Evolutionary conservation across 2,888 invertebrate species (phyloP), one percentile per base, ranked within the genome.

Genomic region (Galerucella nymphaeae): DNA sequence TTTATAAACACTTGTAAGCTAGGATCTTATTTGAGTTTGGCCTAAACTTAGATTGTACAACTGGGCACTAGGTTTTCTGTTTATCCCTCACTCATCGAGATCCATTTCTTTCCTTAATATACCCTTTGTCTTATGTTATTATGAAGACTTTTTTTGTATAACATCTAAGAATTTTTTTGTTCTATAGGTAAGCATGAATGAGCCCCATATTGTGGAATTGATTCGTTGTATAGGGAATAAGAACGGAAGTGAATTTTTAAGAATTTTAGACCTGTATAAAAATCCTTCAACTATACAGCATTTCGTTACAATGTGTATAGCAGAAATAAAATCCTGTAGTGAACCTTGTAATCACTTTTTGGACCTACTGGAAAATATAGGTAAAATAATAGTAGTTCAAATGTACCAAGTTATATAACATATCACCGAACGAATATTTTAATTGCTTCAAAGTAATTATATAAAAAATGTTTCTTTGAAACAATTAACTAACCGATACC

Each of bases 231-330:
- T 81, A 14, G 74, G 66, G 41, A 66, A 57, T 1, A 64, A 58
- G 10, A 71, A 80, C 20, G 79, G 75, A 0, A 20, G 23, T 0
- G 65, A 42, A 9, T 80, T 81, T 64, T 66, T 78, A 14, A 61
- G 62, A n/a, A 30, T 82, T 10, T 57, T 80, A 9, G 48, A 77
- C 10, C 70, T 74, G n/a, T 80, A 81, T 66, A 76, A 70, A 13
- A 59, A 63, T 14, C 76, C 77, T 2, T 30, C 66, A 10, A 79
- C 80, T 3, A 67, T 82, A 0, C 75, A 78, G 61, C 79, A 78
- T 58, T 82, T 82, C 64, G 78, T 81, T 48, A 76, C 80, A 0
- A 82, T 80, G 78, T 75, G 77, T 1, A 66, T 82, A 53, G 80
- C 78, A 0, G 71, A 80, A 59, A 66, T 80, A 48, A 80, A 74